phyloP scores from a whole-genome alignment of 2,888 invertebrate genomes.

The Heteropelma amictum region DNA sequence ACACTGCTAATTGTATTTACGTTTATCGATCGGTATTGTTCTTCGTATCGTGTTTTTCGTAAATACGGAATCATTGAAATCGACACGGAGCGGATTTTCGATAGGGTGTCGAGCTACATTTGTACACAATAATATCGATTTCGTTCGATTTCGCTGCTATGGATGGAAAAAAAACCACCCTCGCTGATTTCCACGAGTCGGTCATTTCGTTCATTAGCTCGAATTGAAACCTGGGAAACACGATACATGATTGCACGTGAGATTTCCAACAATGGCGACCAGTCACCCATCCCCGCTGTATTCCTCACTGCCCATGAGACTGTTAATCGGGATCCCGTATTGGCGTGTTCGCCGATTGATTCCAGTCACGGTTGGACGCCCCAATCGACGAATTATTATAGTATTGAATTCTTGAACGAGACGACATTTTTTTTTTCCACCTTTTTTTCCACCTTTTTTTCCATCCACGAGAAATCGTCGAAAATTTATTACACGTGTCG shows the following conservation, averaged over 20 bases:
- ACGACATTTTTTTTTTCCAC: slow-evolving; percentile 13
- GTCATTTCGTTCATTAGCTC: slow-evolving; percentile 28
- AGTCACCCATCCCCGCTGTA: not conserved
- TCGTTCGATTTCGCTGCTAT: too few relatives aligned
- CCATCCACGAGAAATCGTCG: not conserved
- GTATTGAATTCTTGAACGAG: slow-evolving; percentile 24
- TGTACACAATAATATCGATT: not conserved
- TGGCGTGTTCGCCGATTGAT: slow-evolving; percentile 35
- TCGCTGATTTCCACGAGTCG: slow-evolving; percentile 17
- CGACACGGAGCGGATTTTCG: too few relatives aligned
- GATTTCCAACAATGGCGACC: slow-evolving; percentile 4
- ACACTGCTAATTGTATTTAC: too few relatives aligned
- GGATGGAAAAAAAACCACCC: not conserved
- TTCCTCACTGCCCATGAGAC: slow-evolving; percentile 1
- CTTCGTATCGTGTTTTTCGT: too few relatives aligned
- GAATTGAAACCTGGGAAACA: slow-evolving; percentile 7
- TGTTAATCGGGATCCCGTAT: slow-evolving; percentile 49
- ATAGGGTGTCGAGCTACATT: not conserved
- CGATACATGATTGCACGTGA: slow-evolving; percentile 10
- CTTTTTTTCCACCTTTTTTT: not conserved
- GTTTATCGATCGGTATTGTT: too few relatives aligned
- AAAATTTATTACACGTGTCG: slow-evolving; percentile 18
- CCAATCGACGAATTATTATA: slow-evolving; percentile 43
- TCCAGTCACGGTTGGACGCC: slow-evolving; percentile 35
- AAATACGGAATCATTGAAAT: too few relatives aligned